phyloP scores from a whole-genome alignment of 2,113 vertebrate genomes.

The Pedionomus torquatus region DNA sequence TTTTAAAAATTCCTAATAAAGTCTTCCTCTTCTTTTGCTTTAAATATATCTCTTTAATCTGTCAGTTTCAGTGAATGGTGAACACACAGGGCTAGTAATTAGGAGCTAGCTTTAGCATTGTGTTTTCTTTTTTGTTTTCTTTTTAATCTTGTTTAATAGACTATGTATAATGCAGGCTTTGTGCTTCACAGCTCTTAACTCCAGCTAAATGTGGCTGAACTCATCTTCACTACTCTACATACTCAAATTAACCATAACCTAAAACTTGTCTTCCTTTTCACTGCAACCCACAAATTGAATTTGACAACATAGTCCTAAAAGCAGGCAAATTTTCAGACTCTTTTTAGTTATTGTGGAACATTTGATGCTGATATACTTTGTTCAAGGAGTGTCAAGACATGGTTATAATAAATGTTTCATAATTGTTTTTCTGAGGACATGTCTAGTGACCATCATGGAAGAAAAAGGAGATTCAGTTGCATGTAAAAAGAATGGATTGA shows the following conservation, averaged over 20 bases:
- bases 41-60: not conserved
- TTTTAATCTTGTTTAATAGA: not conserved
- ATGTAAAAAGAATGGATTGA: not conserved
- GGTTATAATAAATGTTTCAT: not conserved
- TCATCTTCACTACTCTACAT: not conserved
- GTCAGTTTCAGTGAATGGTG: not conserved
- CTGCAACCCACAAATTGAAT: not conserved
- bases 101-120: not conserved
- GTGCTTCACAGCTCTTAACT: not conserved
- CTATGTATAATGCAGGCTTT: not conserved
- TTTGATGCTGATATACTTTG: not conserved
- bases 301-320: not conserved
- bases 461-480: not conserved
- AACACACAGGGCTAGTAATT: not conserved
- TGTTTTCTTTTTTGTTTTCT: not conserved
- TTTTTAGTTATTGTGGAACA: not conserved
- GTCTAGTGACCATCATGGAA: not conserved
- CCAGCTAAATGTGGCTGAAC: not conserved
- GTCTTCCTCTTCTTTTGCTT: not conserved
- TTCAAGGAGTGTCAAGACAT: not conserved
- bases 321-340: not conserved
- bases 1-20: not conserved
- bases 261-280: not conserved
- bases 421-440: not conserved
- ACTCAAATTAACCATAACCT: not conserved